Percentiles rank a stretch among this genome's conserved stretches.
These are phyloP conservation scores for Aphelinus certus DNA, from an alignment of 1,140 invertebrate species.

Conservation along the genomic window DNA sequence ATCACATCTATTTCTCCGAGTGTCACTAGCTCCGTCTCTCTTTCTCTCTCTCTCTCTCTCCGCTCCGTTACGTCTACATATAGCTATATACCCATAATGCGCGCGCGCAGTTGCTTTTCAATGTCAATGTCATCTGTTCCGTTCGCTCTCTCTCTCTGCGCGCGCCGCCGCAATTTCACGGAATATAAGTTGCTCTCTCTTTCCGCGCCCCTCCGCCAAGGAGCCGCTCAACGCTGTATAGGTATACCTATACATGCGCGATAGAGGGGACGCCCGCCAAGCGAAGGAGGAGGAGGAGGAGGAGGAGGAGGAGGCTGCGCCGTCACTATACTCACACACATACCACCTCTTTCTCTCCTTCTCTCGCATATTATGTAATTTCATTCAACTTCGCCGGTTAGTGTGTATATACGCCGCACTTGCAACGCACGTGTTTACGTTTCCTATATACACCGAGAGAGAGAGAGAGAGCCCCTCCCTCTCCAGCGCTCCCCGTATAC, in stretches of 20 bases:
- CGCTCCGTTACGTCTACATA: not conserved
- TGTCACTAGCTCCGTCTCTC: not conserved
- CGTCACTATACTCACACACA: too few relatives aligned
- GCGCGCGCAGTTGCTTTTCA: constrained; percentile 35
- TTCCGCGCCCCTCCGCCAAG: too few relatives aligned
- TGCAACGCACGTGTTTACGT: constrained; percentile 21
- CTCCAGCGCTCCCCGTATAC: not conserved
- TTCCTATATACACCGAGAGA: not conserved
- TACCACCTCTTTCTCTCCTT: too few relatives aligned
- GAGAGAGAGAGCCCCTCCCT: not conserved
- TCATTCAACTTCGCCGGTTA: constrained; percentile 45
- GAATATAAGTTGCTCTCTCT: constrained; percentile 13
- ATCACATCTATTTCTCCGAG: not conserved
- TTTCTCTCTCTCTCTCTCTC: constrained; percentile 18
- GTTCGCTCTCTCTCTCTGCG: not conserved
- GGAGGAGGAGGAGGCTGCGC: not conserved
- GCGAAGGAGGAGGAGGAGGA: too few relatives aligned
- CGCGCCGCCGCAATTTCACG: constrained; percentile 27
- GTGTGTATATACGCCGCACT: too few relatives aligned
- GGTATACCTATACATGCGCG: too few relatives aligned
- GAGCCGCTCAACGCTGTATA: too few relatives aligned
- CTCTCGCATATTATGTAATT: constrained; percentile 48
- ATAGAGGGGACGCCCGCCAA: too few relatives aligned
- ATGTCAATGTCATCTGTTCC: constrained; percentile 41
- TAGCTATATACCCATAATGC: constrained; percentile 5